A percentile compares a stretch with the other conserved stretches of the same genome.
These are phyloP conservation scores for Spinus pinus DNA, from an alignment of 2,797 vertebrate genomes.

Conservation along the genomic window DNA sequence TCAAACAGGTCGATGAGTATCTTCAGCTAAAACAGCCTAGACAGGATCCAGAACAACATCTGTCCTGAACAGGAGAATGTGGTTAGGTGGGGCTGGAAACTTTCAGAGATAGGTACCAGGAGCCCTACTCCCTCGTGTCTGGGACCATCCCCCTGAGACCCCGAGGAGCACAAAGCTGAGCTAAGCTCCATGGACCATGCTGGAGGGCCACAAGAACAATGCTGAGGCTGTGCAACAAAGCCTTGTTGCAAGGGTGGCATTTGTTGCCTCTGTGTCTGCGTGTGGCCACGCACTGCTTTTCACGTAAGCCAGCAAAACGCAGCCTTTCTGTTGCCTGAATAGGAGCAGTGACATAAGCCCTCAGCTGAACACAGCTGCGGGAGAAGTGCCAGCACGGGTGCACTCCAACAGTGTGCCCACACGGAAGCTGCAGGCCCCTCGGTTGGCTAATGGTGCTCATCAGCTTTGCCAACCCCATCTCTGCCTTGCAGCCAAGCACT, in stretches of 20 bases:
- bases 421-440: not conserved
- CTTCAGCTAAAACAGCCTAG: not conserved
- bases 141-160: not conserved
- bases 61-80: not conserved
- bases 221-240: constrained; percentile 53
- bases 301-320: constrained; percentile 60
- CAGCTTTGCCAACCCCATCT: not conserved
- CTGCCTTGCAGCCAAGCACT: not conserved
- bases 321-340: constrained; percentile 60
- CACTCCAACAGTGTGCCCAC: not conserved
- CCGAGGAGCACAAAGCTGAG: constrained; percentile 1
- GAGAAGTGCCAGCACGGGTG: constrained; percentile 43
- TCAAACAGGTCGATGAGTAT: not conserved
- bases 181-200: constrained; percentile 42
- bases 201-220: constrained; percentile 56
- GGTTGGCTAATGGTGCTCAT: not conserved
- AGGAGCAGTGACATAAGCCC: constrained; percentile 56
- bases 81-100: not conserved
- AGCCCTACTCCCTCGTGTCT: not conserved
- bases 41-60: not conserved
- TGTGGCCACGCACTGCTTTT: constrained; percentile 58
- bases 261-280: constrained; percentile 43
- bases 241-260: constrained; percentile 58
- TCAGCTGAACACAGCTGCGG: constrained; percentile 50
- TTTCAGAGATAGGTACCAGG: not conserved